These are phyloP conservation scores for Cryptosula pallasiana DNA, from an alignment of 2,888 invertebrate species.

Conservation along the genomic window DNA sequence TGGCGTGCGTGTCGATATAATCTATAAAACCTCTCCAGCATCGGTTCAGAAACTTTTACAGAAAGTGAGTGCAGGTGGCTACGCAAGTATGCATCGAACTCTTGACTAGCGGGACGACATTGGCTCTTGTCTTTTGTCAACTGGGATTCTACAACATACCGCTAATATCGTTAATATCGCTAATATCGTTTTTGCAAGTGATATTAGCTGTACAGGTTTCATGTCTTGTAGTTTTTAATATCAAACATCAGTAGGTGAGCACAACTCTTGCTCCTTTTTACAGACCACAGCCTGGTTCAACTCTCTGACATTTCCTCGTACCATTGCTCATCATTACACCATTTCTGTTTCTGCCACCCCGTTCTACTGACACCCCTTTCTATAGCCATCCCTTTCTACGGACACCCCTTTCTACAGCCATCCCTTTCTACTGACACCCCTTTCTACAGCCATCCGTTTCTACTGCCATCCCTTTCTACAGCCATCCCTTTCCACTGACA, in stretches of 20 bases:
- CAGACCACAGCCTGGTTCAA: no score
- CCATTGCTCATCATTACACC: no score
- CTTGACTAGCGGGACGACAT: neutral
- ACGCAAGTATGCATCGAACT: neutral
- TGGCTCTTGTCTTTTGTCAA: conserved; percentile 15
- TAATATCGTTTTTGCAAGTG: neutral
- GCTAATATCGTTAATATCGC: neutral
- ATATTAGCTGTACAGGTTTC: neutral
- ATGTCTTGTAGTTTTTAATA: neutral
- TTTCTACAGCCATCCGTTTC: no score
- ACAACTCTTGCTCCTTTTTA: no score
- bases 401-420: no score
- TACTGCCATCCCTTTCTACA: no score
- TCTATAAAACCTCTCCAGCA: neutral
- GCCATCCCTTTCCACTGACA: no score
- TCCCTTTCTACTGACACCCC: no score
- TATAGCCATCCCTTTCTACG: no score
- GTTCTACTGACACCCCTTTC: no score
- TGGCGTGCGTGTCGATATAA: conserved; percentile 16
- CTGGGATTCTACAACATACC: neutral
- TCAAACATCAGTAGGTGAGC: neutral
- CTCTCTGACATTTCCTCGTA: no score
- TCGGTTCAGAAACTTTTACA: neutral
- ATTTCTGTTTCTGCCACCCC: no score
- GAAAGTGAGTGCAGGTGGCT: neutral